A percentile compares a stretch with the other conserved stretches of the same genome.
phyloP scores from a whole-genome alignment of 1,140 invertebrate species.

The Neuroterus valhalla region DNA sequence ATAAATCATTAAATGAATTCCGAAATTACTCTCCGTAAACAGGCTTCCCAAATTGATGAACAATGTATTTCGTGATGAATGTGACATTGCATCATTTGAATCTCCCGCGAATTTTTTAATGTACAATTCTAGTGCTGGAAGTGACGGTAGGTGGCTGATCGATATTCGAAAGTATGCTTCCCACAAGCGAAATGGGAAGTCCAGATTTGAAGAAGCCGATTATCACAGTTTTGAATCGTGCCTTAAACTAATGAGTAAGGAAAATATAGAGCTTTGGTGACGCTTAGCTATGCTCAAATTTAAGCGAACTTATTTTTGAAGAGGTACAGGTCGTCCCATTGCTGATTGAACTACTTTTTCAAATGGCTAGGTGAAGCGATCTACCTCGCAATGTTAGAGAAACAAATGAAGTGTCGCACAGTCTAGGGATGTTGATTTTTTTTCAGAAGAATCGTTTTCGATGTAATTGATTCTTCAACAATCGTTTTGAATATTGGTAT shows the following conservation, averaged over 20 bases:
- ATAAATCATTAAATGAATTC: too few species aligned
- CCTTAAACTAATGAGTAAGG: slow-evolving; percentile 93
- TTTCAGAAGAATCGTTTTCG: too few species aligned
- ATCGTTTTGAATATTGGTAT: too few species aligned
- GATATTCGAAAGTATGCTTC: background rate
- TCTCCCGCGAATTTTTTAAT: background rate
- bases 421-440: too few species aligned
- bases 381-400: slow-evolving; percentile 69
- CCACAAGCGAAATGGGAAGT: slow-evolving; percentile 26
- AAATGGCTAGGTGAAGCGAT: slow-evolving; percentile 81
- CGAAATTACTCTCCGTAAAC: too few species aligned
- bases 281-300: slow-evolving; percentile 81
- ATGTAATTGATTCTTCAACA: too few species aligned
- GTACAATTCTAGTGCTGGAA: background rate
- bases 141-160: slow-evolving; percentile 51
- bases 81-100: background rate
- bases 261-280: slow-evolving; percentile 90
- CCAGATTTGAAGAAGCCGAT: slow-evolving; percentile 9
- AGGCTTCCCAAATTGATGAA: too few species aligned
- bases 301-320: slow-evolving; percentile 82
- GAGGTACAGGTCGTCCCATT: slow-evolving; percentile 84
- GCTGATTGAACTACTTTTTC: slow-evolving; percentile 82
- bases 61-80: too few species aligned
- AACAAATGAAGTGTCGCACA: too few species aligned
- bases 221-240: slow-evolving; percentile 72